Evolutionary conservation across 2,797 vertebrate species (phyloP), one percentile per base, ranked within the genome.

Genomic region (Paedocypris micromegethes): DNA sequence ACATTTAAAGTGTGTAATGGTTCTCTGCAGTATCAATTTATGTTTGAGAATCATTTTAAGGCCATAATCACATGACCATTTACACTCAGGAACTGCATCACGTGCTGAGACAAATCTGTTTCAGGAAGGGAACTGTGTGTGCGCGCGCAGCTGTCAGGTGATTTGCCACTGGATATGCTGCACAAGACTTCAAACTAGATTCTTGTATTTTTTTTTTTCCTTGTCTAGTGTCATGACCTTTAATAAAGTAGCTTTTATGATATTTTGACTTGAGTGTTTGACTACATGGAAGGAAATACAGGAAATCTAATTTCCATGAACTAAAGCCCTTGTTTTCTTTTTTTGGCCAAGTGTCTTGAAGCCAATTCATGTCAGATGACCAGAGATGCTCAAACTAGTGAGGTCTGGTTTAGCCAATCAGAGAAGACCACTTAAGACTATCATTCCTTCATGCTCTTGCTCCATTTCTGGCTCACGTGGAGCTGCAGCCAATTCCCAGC

Each of bases 191-290:
- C 3, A 6, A 39, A 43, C 66, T 42, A 2, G 48, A 52, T 60
- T 40, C 44, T 65, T 53, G 45, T 43, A 44, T 61, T 68, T 42
- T 59, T 38, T 62, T 46, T 49, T 38, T 40, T 42, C 5, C n/a
- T 37, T 39, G 49, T n/a, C 42, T 4, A 53, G 51, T 73, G 8
- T 54, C 23, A 50, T 51, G 48, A 74, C 64, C 45, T 62, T 69
- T n/a, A 76, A 58, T 72, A 73, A 67, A 75, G 5, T 39, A 68
- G 66, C 2, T 66, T 77, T 76, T 50, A 72, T 53, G 9, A 3
- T 37, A 7, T 9, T 40, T 70, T 65, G 8, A 40, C 8, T 41
- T 40, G 3, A 0, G 40, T 56, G n/a, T 4, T 45, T 60, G 2
- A 23, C 39, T 52, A 46, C 45, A 5, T 44, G 8, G 46, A 42